Evolutionary conservation across 2,888 invertebrate species (phyloP).

Genomic region (Cistogaster globosa): DNA sequence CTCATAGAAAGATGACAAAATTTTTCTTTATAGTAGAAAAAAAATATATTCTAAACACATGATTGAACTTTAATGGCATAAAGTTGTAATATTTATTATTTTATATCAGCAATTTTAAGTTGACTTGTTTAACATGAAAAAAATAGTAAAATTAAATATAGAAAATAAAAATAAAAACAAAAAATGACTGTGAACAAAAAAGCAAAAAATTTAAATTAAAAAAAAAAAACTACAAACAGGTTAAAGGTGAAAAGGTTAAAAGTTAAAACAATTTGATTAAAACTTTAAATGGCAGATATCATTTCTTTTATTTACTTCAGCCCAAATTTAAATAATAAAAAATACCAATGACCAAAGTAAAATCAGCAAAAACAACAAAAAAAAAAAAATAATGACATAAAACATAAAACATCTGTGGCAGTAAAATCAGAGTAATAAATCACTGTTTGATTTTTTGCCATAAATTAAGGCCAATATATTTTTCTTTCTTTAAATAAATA

Average conservation of each 20-base stretch:
- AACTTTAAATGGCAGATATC: conserved; percentile 49
- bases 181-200: background rate
- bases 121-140: background rate
- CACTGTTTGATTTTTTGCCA: conserved; percentile 56
- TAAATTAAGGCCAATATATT: conserved; percentile 56
- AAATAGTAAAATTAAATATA: background rate
- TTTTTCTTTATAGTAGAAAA: too few species aligned
- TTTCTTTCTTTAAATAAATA: conserved; percentile 10
- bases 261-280: conserved; percentile 55
- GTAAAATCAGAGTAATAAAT: conserved; percentile 52
- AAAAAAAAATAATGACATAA: background rate
- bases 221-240: background rate
- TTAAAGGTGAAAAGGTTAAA: conserved; percentile 37
- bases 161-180: background rate
- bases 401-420: conserved; percentile 21
- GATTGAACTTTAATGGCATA: conserved; percentile 2
- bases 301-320: conserved; percentile 28
- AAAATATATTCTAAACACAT: background rate
- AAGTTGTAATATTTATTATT: background rate
- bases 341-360: conserved; percentile 32
- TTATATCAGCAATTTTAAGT: background rate
- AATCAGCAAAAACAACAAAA: background rate
- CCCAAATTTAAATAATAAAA: conserved; percentile 9
- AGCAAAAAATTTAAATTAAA: too few species aligned
- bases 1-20: background rate